phyloP scores from a whole-genome alignment of 2,888 invertebrate genomes.

The Acleris literana region DNA sequence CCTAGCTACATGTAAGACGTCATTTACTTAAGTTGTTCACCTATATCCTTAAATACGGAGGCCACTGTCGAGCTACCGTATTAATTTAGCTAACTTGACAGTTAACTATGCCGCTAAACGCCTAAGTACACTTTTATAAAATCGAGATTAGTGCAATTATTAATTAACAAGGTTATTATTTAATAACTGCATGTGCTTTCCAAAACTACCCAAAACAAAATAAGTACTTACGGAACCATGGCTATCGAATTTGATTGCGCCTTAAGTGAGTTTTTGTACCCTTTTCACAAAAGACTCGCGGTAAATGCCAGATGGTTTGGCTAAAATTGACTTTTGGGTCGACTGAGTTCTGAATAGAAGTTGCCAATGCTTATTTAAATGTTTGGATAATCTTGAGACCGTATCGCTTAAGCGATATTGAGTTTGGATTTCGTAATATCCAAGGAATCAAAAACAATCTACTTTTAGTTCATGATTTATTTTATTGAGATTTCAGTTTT shows the following conservation, averaged over 20 bases:
- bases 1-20: no score
- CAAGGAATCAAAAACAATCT: background rate
- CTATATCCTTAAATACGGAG: no score
- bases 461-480: background rate
- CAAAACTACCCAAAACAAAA: background rate
- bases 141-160: no score
- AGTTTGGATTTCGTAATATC: slow-evolving; percentile 17
- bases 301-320: slow-evolving; percentile 21
- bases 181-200: no score
- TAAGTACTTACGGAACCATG: slow-evolving; percentile 12
- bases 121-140: no score
- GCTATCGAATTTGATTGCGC: slow-evolving; percentile 7
- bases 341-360: slow-evolving; percentile 35
- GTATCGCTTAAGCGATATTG: slow-evolving; percentile 29
- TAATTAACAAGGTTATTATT: no score
- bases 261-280: slow-evolving; percentile 40
- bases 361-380: slow-evolving; percentile 32
- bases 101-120: no score
- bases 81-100: no score
- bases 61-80: no score
- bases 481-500: no score
- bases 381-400: slow-evolving; percentile 26
- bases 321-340: slow-evolving; percentile 48
- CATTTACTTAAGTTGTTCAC: no score
- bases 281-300: slow-evolving; percentile 47